Conservation (phyloP, 2,113 vertebrate species). For the Zapornia atra region DNA sequence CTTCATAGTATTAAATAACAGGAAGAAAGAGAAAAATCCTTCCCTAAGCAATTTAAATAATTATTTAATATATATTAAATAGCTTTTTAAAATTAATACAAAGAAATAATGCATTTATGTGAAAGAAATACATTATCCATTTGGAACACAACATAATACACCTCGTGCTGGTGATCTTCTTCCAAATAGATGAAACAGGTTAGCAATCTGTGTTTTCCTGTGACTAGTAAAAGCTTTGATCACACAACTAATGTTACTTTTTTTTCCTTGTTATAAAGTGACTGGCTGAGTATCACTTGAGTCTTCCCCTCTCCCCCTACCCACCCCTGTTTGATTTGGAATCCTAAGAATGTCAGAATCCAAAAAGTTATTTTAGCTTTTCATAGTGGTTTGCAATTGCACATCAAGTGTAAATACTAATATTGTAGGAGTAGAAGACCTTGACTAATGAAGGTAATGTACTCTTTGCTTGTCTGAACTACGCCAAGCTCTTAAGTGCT, state of each 20-base stretch:
- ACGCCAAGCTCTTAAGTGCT: neutral
- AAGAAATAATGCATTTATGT: neutral
- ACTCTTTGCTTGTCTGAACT: neutral
- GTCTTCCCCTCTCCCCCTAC: neutral
- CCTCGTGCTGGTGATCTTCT: neutral
- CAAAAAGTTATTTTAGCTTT: neutral
- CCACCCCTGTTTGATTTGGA: neutral
- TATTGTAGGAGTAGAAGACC: neutral
- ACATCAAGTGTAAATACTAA: neutral
- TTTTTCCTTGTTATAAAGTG: neutral
- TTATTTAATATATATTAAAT: neutral
- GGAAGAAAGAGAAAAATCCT: neutral
- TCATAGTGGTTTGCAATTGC: neutral
- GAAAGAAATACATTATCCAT: neutral
- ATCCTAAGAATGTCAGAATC: neutral
- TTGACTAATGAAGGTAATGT: neutral
- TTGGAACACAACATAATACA: neutral
- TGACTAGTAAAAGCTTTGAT: neutral
- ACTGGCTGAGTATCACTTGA: neutral
- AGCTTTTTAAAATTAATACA: neutral
- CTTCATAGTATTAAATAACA: neutral
- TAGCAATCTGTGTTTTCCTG: neutral
- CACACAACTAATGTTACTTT: neutral
- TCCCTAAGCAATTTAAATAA: neutral
- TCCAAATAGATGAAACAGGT: neutral